Conservation (phyloP, 2,797 vertebrate genomes). For the Epinephelus awoara region DNA sequence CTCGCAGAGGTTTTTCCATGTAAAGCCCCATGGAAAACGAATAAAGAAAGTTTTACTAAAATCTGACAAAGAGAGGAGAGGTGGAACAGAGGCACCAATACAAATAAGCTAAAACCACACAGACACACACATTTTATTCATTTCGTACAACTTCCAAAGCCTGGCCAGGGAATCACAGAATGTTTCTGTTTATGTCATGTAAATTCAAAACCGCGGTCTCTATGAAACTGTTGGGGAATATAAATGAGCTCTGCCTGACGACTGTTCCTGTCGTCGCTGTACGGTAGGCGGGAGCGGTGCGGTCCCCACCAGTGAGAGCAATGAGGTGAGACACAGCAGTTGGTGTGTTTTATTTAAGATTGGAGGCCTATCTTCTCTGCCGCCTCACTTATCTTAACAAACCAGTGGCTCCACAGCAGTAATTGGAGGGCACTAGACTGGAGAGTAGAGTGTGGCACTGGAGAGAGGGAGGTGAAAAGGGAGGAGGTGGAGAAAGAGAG, state of each 20-base stretch:
- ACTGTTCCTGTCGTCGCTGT: constrained; percentile 46
- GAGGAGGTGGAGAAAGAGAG: constrained; percentile 27
- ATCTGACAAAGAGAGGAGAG: constrained; percentile 33
- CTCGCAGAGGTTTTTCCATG: not conserved
- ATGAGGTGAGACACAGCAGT: constrained; percentile 78
- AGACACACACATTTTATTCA: constrained; percentile 43
- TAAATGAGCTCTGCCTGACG: constrained; percentile 60
- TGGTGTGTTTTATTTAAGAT: constrained; percentile 83
- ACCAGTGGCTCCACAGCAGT: constrained; percentile 81
- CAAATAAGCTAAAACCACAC: constrained; percentile 47
- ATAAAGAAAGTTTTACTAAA: constrained; percentile 37
- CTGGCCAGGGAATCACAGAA: constrained; percentile 41
- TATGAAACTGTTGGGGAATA: constrained; percentile 63
- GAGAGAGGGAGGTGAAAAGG: constrained; percentile 52
- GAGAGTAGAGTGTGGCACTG: constrained; percentile 74
- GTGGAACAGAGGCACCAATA: constrained; percentile 8
- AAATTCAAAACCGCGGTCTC: constrained; percentile 58
- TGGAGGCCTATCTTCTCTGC: constrained; percentile 77
- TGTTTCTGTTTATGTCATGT: constrained; percentile 61
- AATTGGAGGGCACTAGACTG: constrained; percentile 83
- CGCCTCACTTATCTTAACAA: constrained; percentile 85
- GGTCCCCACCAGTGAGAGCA: constrained; percentile 67
- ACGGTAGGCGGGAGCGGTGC: constrained; percentile 58
- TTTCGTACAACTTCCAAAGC: constrained; percentile 41
- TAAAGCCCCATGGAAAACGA: constrained; percentile 30